These are phyloP conservation scores for Drosophila leontia DNA, from an alignment of 1,140 invertebrate species.

Conservation along the genomic window DNA sequence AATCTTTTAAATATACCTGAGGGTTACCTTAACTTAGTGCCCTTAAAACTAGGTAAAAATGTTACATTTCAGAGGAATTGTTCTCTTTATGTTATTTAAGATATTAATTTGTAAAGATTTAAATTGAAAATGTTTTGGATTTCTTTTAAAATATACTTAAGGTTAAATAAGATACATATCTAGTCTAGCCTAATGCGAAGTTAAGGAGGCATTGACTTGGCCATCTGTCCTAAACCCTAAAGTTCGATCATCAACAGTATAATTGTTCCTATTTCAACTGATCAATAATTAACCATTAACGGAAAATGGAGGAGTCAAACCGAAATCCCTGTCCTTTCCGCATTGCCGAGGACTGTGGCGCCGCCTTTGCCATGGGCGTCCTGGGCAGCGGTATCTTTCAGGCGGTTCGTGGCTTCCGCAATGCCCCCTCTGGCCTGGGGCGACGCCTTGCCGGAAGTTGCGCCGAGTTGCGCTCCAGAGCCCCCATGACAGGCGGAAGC, in stretches of 20 bases:
- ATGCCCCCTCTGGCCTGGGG: conserved; percentile 56
- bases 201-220: not conserved
- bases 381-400: conserved; percentile 62
- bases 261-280: not conserved
- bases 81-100: not conserved
- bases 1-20: too few species aligned
- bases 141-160: not conserved
- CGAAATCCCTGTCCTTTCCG: conserved; percentile 71
- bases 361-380: conserved; percentile 67
- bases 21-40: not conserved
- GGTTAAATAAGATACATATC: not conserved
- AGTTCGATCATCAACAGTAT: not conserved
- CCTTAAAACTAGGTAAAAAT: not conserved
- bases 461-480: conserved; percentile 43
- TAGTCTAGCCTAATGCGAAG: not conserved
- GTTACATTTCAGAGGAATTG: not conserved
- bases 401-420: conserved; percentile 66
- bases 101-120: not conserved
- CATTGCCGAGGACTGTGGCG: conserved; percentile 69
- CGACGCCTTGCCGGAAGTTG: conserved; percentile 47
- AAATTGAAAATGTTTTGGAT: not conserved
- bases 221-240: not conserved
- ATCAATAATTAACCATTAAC: not conserved
- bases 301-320: conserved; percentile 62
- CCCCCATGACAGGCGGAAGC: conserved; percentile 48